Percentiles rank a stretch among this genome's conserved stretches.
Evolutionary conservation across 2,113 vertebrate genomes (phyloP).

Genomic region (Xiphias gladius): DNA sequence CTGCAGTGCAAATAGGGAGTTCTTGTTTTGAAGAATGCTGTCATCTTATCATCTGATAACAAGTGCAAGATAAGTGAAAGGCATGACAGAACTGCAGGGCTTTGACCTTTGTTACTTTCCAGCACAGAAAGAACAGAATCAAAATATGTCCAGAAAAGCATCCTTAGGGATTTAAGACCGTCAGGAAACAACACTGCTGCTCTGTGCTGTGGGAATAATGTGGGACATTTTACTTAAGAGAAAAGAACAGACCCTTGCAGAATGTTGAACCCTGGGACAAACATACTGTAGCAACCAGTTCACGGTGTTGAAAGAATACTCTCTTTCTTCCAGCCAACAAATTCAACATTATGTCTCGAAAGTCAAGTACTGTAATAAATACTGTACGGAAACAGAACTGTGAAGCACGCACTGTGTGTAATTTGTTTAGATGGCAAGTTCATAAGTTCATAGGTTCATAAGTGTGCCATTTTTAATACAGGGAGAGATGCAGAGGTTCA

Average conservation of each 20-base stretch:
- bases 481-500: conserved; percentile 13
- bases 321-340: background rate
- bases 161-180: conserved; percentile 13
- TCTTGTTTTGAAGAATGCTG: conserved; percentile 23
- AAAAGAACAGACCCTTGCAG: conserved; percentile 34
- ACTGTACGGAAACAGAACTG: background rate
- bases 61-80: conserved; percentile 17
- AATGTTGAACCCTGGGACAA: conserved; percentile 13
- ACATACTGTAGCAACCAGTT: background rate
- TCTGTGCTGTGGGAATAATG: conserved; percentile 45
- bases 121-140: conserved; percentile 19
- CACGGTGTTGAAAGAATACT: conserved; percentile 6
- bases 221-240: conserved; percentile 29
- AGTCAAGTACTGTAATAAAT: background rate
- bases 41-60: conserved; percentile 42
- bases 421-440: conserved; percentile 17
- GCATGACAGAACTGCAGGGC: conserved; percentile 11
- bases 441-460: background rate
- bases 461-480: background rate
- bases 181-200: conserved; percentile 20
- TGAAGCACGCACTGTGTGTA: background rate
- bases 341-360: conserved; percentile 10
- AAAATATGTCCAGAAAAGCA: conserved; percentile 30
- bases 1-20: background rate
- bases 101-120: conserved; percentile 47